Evolutionary conservation across 30 jellyfish, hydroid and myxozoan species (phyloP), one percentile per base, ranked within the genome.

Genomic region (Cassiopea xamachana): DNA sequence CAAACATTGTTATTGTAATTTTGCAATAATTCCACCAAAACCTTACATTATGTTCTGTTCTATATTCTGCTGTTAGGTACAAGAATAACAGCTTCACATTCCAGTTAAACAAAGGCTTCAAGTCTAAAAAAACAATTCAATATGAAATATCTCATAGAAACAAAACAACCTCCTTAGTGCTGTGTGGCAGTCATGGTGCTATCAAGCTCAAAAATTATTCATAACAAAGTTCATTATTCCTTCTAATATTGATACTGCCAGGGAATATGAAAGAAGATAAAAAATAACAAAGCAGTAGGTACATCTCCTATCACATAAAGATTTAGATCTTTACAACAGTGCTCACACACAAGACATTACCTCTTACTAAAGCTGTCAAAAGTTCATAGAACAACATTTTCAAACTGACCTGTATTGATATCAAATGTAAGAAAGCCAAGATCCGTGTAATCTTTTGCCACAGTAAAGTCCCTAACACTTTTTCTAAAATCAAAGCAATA

Each of bases 101-200:
- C 98, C 98, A 94, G 89, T 94, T 90, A 89, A 94, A 94, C 3
- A 94, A 88, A 18, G 98, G 98, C 55, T 83, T 85, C 82, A 94
- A 69, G 80, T 94, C 98, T 93, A 47, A 10, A 85, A 46, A 51
- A 50, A 43, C 45, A 58, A 81, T 1, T 8, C 64, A 69, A 58
- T 4, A 48, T 4, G 18, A 9, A 1, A 16, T 9, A 43, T 55
- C 7, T 55, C 7, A 6, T 3, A 55, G 12, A 3, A 6, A 55
- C 7, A 55, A 55, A 55, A 55, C 64, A 55, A 55, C 0, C 7
- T 55, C 12, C 39, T 27, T 27, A 27, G 39, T 27, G 39, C 39
- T 27, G 39, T 27, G 39, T 27, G 39, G 39, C 39, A 27, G 39
- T 27, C 39, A 27, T 27, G 39, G 39, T 27, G 39, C 39, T 27